phyloP scores from a whole-genome alignment of 1,140 invertebrate genomes.

The Aphelenchoides fujianensis region DNA sequence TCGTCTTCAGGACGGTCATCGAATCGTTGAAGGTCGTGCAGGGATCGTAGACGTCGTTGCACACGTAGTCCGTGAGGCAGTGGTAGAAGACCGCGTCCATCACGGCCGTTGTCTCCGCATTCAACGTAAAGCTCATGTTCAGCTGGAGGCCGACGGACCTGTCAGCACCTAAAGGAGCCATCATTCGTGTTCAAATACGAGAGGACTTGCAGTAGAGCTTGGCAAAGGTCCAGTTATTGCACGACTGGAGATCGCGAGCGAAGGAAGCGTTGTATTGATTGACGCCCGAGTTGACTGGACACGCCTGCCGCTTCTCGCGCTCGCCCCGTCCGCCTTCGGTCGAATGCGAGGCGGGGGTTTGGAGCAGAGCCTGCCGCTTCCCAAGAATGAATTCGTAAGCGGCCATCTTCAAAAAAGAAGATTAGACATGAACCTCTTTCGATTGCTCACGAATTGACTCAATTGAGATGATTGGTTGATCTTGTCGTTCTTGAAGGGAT shows the following conservation, averaged over 20 bases:
- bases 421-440: background rate
- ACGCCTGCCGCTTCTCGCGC: background rate
- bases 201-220: background rate
- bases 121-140: background rate
- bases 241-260: background rate
- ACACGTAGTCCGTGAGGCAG: background rate
- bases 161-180: background rate
- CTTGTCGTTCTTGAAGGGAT: conserved; percentile 16
- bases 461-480: background rate
- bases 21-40: background rate
- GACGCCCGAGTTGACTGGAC: background rate
- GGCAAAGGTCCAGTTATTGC: background rate
- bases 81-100: conserved; percentile 1
- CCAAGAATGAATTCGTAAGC: conserved; percentile 18
- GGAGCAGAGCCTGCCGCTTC: background rate
- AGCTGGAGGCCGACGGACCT: background rate
- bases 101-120: background rate
- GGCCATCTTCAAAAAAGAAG: conserved; percentile 5
- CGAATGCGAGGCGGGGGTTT: too few relatives aligned
- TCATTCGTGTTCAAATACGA: background rate
- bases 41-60: background rate
- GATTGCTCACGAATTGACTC: background rate
- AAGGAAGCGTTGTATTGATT: background rate
- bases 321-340: too few relatives aligned
- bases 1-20: background rate